Conservation (phyloP, 2,888 invertebrate species). For the Barypeithes pellucidus region DNA sequence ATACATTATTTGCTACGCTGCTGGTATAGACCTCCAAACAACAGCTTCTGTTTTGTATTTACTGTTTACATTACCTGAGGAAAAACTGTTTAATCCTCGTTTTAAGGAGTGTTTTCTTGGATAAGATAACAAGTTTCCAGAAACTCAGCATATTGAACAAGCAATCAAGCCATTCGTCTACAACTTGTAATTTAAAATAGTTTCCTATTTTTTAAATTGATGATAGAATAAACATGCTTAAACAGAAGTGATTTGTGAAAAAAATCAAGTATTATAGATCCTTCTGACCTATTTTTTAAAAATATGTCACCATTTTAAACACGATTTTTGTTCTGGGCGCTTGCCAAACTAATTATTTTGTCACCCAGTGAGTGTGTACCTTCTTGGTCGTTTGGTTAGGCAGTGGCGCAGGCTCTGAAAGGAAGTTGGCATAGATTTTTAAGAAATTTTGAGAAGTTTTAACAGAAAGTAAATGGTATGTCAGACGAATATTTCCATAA, state of each 20-base stretch:
- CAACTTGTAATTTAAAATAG: background rate
- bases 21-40: background rate
- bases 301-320: background rate
- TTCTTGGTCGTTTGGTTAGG: too few relatives aligned
- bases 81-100: background rate
- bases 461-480: too few relatives aligned
- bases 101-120: background rate
- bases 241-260: too few relatives aligned
- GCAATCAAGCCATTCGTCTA: slow-evolving; percentile 4
- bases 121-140: background rate
- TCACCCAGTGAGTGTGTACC: too few relatives aligned
- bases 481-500: too few relatives aligned
- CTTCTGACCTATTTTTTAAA: background rate
- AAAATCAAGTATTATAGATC: too few relatives aligned
- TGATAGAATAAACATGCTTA: background rate
- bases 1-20: too few relatives aligned
- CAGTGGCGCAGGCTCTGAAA: too few relatives aligned
- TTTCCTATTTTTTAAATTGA: background rate
- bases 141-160: background rate
- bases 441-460: too few relatives aligned
- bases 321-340: background rate
- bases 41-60: too few relatives aligned
- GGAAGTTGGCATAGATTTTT: too few relatives aligned
- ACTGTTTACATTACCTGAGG: too few relatives aligned
- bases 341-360: slow-evolving; percentile 9